Evolutionary conservation across 2,888 invertebrate species (phyloP).

Genomic region (Euphydryas editha): DNA sequence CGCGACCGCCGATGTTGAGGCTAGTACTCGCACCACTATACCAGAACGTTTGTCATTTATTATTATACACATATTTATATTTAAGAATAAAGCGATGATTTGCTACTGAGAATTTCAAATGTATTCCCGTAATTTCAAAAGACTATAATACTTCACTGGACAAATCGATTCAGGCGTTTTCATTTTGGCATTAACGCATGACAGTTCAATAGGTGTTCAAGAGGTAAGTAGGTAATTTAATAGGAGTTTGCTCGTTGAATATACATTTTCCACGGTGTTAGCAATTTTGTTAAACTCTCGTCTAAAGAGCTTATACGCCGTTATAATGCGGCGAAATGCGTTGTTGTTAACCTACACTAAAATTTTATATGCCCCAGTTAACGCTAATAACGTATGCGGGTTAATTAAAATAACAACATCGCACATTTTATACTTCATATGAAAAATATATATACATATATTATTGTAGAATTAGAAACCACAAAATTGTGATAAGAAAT

Average conservation of each 20-base stretch:
- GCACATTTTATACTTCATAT: neutral
- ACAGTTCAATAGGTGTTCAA: constrained; percentile 2
- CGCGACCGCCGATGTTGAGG: too few species aligned
- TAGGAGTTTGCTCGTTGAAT: constrained; percentile 5
- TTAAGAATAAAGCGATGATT: too few species aligned
- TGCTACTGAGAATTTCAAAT: too few species aligned
- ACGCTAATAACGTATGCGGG: constrained; percentile 12
- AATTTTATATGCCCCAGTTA: constrained; percentile 26
- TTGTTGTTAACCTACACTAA: constrained; percentile 25
- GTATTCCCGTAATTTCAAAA: too few species aligned
- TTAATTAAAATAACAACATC: constrained; percentile 18
- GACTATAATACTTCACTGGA: neutral
- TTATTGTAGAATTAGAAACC: neutral
- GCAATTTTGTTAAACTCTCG: constrained; percentile 22
- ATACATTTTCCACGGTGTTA: constrained; percentile 14
- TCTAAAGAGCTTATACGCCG: constrained; percentile 17
- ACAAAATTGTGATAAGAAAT: too few species aligned
- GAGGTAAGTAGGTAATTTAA: constrained; percentile 8
- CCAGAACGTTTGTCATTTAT: too few species aligned
- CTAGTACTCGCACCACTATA: too few species aligned
- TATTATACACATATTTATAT: too few species aligned
- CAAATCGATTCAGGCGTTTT: neutral
- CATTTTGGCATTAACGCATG: neutral
- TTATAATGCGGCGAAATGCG: constrained; percentile 24
- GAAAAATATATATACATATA: neutral